Evolutionary conservation across 2,888 invertebrate genomes (phyloP), one percentile per base, ranked within the genome.

Genomic region (Alviniconcha strummeri): DNA sequence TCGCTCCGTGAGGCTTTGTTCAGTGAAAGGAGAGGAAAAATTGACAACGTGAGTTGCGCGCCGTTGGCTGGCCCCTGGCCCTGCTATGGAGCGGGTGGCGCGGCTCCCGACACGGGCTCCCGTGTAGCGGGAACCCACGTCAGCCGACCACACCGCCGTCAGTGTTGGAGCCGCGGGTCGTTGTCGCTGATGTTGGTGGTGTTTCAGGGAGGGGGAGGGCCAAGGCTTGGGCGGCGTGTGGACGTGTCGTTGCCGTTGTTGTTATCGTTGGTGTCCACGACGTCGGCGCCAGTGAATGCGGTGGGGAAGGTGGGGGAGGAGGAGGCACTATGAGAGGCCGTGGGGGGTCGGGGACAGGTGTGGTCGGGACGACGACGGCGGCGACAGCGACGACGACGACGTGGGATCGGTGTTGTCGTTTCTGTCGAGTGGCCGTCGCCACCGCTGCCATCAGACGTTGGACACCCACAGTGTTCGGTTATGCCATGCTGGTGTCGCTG

Each of bases 401-500:
- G 54, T 76, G 82, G 76, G 56, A 69, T 7, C 77, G 77, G 19
- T 82, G 82, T 13, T 82, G 82, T 64, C 77, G 82, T 57, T 36
- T 60, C 36, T 77, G 77, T 56, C 67, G 69, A 19, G 67, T 56
- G 5, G 77, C 69, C 15, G 64, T 64, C 54, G 57, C 74, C 36
- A n/a, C 56, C 15, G 77, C 82, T 19, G 69, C 69, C 17, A 11
- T 82, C 8, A 67, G 82, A 5, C 82, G 82, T 9, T 82, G 82
- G 82, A 69, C 67, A 15, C 82, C 82, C 67, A 77, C 76, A 15
- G 76, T 82, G 54, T 82, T 82, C 56, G 76, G 82, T 19, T 82
- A 82, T 67, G 82, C 52, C 77, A 82, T 82, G 82, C 82, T 82
- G 67, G 77, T 76, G n/a, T 82, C 82, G 54, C 52, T 82, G n/a